A percentile compares a stretch with the other conserved stretches of the same genome.
phyloP scores from a whole-genome alignment of 2,113 vertebrate species.

The Elephas maximus region DNA sequence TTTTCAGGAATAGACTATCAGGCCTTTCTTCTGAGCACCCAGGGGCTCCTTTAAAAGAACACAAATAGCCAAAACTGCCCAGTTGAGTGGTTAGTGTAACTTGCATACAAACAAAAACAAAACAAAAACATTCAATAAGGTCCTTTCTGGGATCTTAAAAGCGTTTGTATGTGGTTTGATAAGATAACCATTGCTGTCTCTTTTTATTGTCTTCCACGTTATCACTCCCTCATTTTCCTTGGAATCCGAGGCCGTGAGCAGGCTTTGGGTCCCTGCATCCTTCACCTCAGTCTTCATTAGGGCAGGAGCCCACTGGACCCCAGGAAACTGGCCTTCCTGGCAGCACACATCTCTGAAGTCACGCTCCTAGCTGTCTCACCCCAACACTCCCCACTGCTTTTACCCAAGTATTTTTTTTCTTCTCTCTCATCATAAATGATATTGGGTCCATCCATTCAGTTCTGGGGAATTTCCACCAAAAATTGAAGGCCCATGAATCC shows the following conservation, averaged over 20 bases:
- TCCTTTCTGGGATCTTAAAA: not conserved
- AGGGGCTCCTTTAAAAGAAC: not conserved
- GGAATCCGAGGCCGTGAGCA: rapidly evolving
- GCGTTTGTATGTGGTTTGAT: not conserved
- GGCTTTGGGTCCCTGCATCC: not conserved
- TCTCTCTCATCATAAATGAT: rapidly evolving
- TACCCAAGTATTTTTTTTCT: rapidly evolving
- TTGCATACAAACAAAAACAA: no score
- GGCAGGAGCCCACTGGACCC: rapidly evolving
- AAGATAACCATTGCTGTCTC: rapidly evolving
- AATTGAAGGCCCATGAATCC: rapidly evolving
- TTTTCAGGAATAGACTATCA: not conserved
- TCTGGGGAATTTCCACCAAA: no score
- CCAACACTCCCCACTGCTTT: rapidly evolving
- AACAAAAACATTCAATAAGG: no score
- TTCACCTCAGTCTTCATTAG: rapidly evolving
- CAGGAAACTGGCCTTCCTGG: rapidly evolving
- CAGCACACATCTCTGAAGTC: rapidly evolving
- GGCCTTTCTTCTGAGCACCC: not conserved
- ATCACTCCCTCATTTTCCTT: rapidly evolving
- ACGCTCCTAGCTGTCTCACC: rapidly evolving
- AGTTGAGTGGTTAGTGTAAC: rapidly evolving
- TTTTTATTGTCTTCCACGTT: rapidly evolving
- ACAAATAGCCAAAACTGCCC: rapidly evolving
- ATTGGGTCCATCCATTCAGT: rapidly evolving